Conservation (phyloP, 2,888 invertebrate species). For the Caenorhabditis zanzibari region DNA sequence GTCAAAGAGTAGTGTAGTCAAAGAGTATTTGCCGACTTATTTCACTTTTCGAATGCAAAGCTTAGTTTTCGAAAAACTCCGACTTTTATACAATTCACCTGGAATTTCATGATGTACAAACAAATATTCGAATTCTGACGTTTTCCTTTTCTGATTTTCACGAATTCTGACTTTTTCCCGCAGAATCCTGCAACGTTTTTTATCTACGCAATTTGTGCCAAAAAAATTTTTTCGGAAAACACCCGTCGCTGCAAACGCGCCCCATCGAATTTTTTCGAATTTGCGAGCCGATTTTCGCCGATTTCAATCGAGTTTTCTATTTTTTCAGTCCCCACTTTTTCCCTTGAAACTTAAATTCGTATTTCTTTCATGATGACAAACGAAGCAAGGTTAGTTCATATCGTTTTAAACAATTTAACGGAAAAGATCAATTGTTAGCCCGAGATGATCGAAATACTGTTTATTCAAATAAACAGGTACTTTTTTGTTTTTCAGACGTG, state of each 20-base stretch:
- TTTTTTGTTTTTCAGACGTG: conserved; percentile 66
- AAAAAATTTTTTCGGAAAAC: not conserved
- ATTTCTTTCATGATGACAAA: conserved; percentile 11
- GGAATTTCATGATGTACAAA: too few species aligned
- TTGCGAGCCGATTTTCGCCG: not conserved
- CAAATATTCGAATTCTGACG: not conserved
- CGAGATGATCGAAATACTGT: too few species aligned
- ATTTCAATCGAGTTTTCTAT: not conserved
- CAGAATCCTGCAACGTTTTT: too few species aligned
- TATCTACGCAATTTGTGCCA: too few species aligned
- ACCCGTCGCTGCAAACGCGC: conserved; percentile 28
- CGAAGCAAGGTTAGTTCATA: conserved; percentile 25
- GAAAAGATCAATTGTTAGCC: not conserved
- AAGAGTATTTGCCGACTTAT: too few species aligned
- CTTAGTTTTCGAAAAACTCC: too few species aligned
- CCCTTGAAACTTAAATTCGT: conserved; percentile 6
- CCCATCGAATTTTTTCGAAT: conserved; percentile 3
- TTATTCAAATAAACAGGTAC: too few species aligned
- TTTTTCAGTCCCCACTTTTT: conserved; percentile 74
- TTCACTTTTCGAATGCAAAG: too few species aligned
- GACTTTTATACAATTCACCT: too few species aligned
- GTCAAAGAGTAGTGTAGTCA: too few species aligned
- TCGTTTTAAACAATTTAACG: too few species aligned
- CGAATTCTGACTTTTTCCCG: not conserved
- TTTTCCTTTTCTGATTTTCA: not conserved